phyloP scores from a whole-genome alignment of 2,113 vertebrate genomes.

The Oryzias curvinotus region DNA sequence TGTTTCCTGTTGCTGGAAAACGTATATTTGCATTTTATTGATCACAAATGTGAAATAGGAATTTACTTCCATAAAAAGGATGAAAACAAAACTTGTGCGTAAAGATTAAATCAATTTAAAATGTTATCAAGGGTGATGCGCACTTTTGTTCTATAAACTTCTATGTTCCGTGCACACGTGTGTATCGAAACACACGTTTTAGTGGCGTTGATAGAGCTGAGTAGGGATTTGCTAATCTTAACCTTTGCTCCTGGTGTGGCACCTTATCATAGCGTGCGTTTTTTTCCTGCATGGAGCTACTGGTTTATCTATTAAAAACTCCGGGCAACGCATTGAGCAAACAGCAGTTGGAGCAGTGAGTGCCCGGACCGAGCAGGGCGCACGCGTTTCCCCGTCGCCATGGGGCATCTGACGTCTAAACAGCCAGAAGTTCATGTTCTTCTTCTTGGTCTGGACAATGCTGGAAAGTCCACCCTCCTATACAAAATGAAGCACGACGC shows the following conservation, averaged over 20 bases:
- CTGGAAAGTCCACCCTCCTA: constrained; percentile 89
- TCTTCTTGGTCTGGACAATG: constrained; percentile 88
- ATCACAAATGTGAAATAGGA: too few species aligned
- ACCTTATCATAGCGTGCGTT: constrained; percentile 44
- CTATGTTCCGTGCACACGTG: too few species aligned
- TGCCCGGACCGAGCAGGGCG: background rate
- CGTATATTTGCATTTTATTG: too few species aligned
- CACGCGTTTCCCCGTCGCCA: constrained; percentile 37
- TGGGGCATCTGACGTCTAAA: constrained; percentile 82
- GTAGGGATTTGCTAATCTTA: background rate
- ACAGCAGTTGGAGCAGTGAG: constrained; percentile 17
- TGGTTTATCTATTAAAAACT: constrained; percentile 64
- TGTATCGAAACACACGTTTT: too few species aligned
- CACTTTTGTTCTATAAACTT: too few species aligned
- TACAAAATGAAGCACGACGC: constrained; percentile 80
- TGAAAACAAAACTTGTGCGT: too few species aligned
- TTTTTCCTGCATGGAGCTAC: constrained; percentile 34
- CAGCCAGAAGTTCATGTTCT: constrained; percentile 74
- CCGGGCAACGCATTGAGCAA: constrained; percentile 55
- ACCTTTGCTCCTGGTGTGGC: constrained; percentile 62
- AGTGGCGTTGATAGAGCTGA: too few species aligned
- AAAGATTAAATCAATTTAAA: too few species aligned
- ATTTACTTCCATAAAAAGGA: too few species aligned
- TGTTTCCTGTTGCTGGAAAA: too few species aligned
- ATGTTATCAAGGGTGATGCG: too few species aligned